Evolutionary conservation across 2,113 vertebrate species (phyloP).

Genomic region (Oreochromis spilurus): DNA sequence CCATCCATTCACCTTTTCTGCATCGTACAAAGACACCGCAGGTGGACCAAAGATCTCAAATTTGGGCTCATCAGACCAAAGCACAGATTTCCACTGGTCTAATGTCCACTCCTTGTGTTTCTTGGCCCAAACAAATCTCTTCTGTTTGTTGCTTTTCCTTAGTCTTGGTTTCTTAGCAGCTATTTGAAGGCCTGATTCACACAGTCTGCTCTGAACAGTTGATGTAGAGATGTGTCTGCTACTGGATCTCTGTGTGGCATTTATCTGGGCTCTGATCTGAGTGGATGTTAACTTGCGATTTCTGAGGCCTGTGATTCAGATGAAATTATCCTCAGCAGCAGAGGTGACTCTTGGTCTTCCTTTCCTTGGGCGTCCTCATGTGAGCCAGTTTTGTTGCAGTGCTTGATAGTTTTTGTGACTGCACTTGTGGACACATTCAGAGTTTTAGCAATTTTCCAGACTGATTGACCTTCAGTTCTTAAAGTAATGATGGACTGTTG

Average conservation of each 20-base stretch:
- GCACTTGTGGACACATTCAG: too few relatives aligned
- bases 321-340: too few relatives aligned
- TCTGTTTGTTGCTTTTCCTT: not conserved
- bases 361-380: too few relatives aligned
- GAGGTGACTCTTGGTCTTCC: too few relatives aligned
- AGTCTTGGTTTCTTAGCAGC: not conserved
- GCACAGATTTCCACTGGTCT: not conserved
- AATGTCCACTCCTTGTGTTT: not conserved
- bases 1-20: not conserved
- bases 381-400: too few relatives aligned
- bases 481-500: too few relatives aligned
- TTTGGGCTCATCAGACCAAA: not conserved
- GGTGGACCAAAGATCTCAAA: not conserved
- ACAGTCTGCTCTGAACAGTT: not conserved
- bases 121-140: not conserved
- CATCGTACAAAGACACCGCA: rapidly evolving
- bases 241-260: not conserved
- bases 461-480: too few relatives aligned
- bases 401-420: too few relatives aligned
- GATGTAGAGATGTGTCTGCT: not conserved
- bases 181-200: not conserved
- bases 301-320: too few relatives aligned
- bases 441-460: too few relatives aligned
- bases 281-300: too few relatives aligned
- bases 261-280: not conserved